Evolutionary conservation across 1,140 invertebrate genomes (phyloP).

Genomic region (Sycophila sp.): DNA sequence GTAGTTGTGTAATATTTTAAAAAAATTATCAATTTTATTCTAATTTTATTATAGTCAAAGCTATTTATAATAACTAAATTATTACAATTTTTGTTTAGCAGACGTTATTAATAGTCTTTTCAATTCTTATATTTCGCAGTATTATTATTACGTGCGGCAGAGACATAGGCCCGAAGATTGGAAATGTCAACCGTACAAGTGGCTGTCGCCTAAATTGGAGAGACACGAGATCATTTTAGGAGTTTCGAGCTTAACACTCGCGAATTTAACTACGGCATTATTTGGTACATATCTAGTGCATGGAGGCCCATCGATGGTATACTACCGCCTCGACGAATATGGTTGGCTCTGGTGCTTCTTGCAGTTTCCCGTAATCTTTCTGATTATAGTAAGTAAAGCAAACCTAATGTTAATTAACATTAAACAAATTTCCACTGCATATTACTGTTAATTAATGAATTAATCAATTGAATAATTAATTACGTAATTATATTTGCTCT

Average conservation of each 20-base stretch:
- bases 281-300: slow-evolving; percentile 75
- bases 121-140: slow-evolving; percentile 69
- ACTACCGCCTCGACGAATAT: slow-evolving; percentile 73
- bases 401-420: too few species aligned
- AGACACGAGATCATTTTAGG: slow-evolving; percentile 76
- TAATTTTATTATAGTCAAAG: slow-evolving; percentile 16
- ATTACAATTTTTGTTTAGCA: neutral
- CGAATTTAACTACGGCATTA: slow-evolving; percentile 67
- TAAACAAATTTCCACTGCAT: too few species aligned
- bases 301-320: slow-evolving; percentile 73
- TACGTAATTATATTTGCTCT: too few species aligned
- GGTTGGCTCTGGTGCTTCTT: slow-evolving; percentile 74
- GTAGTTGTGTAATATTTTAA: too few species aligned
- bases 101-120: neutral
- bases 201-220: slow-evolving; percentile 73
- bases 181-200: slow-evolving; percentile 80
- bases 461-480: too few species aligned
- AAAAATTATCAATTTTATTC: too few species aligned
- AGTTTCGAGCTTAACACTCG: slow-evolving; percentile 69
- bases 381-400: slow-evolving; percentile 71
- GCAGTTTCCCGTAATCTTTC: slow-evolving; percentile 73
- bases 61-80: slow-evolving; percentile 32
- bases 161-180: slow-evolving; percentile 71
- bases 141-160: slow-evolving; percentile 75
- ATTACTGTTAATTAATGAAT: too few species aligned